These are phyloP conservation scores for Bibio marci DNA, from an alignment of 2,888 invertebrate genomes.

Conservation along the genomic window DNA sequence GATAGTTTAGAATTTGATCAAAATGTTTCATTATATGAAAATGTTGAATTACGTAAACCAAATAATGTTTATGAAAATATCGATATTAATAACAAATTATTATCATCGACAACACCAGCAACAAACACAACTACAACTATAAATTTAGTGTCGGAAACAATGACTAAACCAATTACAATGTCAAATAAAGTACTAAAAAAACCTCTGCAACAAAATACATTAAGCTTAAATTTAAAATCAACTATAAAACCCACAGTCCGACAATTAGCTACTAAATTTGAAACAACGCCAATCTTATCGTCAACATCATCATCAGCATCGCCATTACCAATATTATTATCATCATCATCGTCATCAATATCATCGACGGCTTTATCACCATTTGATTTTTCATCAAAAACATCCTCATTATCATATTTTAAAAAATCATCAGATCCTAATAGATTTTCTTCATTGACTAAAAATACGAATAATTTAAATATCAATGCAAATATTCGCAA, in stretches of 20 bases:
- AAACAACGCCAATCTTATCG: constrained; percentile 35
- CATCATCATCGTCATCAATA: no score
- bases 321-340: no score
- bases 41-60: constrained; percentile 26
- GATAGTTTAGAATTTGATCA: constrained; percentile 18
- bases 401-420: background rate
- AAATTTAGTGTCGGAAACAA: no score
- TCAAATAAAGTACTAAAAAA: no score
- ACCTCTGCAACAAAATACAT: background rate
- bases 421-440: background rate
- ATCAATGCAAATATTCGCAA: constrained; percentile 20
- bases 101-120: constrained; percentile 19
- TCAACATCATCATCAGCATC: no score
- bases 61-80: constrained; percentile 25
- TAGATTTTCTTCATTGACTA: no score
- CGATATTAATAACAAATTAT: constrained; percentile 7
- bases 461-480: no score
- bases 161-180: background rate
- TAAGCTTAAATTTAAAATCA: background rate
- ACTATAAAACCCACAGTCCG: constrained; percentile 32
- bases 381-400: constrained; percentile 34
- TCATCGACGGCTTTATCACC: constrained; percentile 28
- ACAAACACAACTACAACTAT: constrained; percentile 1
- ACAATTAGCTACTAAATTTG: constrained; percentile 44
- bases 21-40: constrained; percentile 24